Percentiles rank a stretch among this genome's conserved stretches.
Conservation (phyloP, 92 coral and sea anemone genomes). For the Phenganax subtilis region DNA sequence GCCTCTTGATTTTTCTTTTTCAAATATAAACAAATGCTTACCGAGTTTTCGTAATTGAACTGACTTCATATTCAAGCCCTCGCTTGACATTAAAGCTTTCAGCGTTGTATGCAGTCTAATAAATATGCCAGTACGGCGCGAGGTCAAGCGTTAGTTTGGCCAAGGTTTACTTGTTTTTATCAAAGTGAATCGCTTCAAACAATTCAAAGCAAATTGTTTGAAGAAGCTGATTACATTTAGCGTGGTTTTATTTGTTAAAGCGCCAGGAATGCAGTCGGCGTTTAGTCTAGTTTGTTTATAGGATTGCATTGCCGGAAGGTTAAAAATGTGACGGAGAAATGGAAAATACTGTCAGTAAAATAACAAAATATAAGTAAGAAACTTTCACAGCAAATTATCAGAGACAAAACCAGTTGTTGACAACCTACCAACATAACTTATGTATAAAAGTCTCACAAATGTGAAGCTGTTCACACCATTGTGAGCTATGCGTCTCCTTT, state of each 20-base stretch:
- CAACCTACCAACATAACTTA: too few relatives aligned
- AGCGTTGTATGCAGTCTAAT: neutral
- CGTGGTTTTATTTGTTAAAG: neutral
- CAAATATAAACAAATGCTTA: constrained; percentile 62
- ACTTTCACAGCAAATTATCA: too few relatives aligned
- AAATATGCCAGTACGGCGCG: neutral
- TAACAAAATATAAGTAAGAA: too few relatives aligned
- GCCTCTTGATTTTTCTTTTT: constrained; percentile 43
- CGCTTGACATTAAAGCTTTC: neutral
- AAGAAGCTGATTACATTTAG: constrained; percentile 29
- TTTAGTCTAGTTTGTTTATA: neutral
- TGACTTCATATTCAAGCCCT: constrained; percentile 5
- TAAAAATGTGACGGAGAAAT: neutral
- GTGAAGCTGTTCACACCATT: too few relatives aligned
- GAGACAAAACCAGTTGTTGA: neutral
- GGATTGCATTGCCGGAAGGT: neutral
- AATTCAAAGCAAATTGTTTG: constrained; percentile 24
- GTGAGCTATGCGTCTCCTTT: too few relatives aligned
- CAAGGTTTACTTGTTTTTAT: neutral
- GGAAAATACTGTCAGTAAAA: too few relatives aligned
- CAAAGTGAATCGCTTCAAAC: neutral
- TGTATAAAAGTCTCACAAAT: too few relatives aligned
- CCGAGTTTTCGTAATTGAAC: constrained; percentile 62
- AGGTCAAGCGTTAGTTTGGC: neutral
- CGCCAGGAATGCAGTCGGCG: neutral